Conservation (phyloP, 1,140 invertebrate genomes). For the Pseudoatta argentina region DNA sequence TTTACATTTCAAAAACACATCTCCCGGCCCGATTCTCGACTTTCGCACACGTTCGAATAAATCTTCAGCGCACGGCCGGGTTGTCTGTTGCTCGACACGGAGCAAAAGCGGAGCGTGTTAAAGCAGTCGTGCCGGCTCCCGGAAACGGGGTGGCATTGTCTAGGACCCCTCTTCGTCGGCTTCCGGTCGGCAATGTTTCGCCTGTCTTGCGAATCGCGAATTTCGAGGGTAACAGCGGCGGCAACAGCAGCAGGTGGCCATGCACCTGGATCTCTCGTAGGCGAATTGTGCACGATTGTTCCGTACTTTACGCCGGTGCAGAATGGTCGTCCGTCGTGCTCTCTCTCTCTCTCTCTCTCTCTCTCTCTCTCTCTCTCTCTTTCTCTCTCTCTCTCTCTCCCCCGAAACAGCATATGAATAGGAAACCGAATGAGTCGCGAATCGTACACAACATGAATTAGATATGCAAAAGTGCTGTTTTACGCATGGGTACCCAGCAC, state of each 20-base stretch:
- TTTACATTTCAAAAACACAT: conserved; percentile 56
- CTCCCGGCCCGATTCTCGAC: conserved; percentile 9
- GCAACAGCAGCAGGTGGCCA: conserved; percentile 80
- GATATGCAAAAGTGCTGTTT: conserved; percentile 62
- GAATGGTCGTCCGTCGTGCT: conserved; percentile 3
- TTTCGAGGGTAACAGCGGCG: conserved; percentile 75
- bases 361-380: too few species aligned
- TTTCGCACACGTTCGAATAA: conserved; percentile 35
- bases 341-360: neutral
- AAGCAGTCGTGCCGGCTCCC: conserved; percentile 73
- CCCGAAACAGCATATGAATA: conserved; percentile 43
- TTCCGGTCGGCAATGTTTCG: conserved; percentile 82
- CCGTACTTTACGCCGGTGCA: conserved; percentile 42
- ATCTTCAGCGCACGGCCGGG: conserved; percentile 32
- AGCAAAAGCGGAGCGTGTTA: conserved; percentile 28
- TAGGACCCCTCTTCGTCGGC: conserved; percentile 69
- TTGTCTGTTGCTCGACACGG: conserved; percentile 35
- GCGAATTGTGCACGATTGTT: conserved; percentile 61
- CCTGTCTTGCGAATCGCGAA: conserved; percentile 79
- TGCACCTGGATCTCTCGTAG: conserved; percentile 79
- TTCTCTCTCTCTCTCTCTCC: neutral
- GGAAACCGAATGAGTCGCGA: conserved; percentile 55
- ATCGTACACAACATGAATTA: conserved; percentile 41
- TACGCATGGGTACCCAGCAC: conserved; percentile 11
- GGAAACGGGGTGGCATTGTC: conserved; percentile 80